Percentiles rank a stretch among this genome's conserved stretches.
Evolutionary conservation across 1,140 invertebrate species (phyloP).

Genomic region (Campoletis sonorensis): DNA sequence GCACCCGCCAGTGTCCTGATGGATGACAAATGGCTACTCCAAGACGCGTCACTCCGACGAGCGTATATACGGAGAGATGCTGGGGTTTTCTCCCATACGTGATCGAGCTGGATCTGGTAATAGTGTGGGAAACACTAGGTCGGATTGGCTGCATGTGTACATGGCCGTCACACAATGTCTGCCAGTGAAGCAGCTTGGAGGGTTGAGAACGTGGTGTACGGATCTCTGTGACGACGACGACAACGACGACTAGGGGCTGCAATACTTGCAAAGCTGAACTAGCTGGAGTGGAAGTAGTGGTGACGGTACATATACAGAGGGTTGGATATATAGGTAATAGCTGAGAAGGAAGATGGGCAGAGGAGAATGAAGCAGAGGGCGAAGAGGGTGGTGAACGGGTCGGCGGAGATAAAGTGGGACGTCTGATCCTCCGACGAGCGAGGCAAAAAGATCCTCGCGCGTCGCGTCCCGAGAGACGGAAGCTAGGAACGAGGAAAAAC

Average conservation of each 20-base stretch:
- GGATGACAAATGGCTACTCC: slow-evolving; percentile 75
- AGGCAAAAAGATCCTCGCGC: slow-evolving; percentile 72
- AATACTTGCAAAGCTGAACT: not conserved
- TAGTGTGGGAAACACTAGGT: slow-evolving; percentile 56
- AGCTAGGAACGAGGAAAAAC: slow-evolving; percentile 74
- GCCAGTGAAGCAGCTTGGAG: slow-evolving; percentile 34
- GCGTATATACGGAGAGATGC: slow-evolving; percentile 59
- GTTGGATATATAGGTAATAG: slow-evolving; percentile 22
- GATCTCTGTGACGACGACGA: slow-evolving; percentile 2
- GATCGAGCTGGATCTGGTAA: slow-evolving; percentile 69
- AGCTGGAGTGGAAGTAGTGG: slow-evolving; percentile 23
- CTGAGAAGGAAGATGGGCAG: slow-evolving; percentile 46
- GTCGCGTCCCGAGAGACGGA: slow-evolving; percentile 74
- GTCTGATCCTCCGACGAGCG: slow-evolving; percentile 71
- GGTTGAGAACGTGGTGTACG: slow-evolving; percentile 32
- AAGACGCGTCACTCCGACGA: slow-evolving; percentile 70
- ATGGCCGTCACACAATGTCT: slow-evolving; percentile 18
- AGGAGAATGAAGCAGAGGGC: slow-evolving; percentile 48
- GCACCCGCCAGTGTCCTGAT: slow-evolving; percentile 62
- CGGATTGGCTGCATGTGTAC: not conserved
- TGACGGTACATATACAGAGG: slow-evolving; percentile 48
- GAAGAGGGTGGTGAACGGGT: slow-evolving; percentile 62
- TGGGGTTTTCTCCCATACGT: slow-evolving; percentile 71
- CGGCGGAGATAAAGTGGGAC: slow-evolving; percentile 71
- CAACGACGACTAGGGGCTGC: slow-evolving; percentile 9